These are phyloP conservation scores for Arctia plantaginis DNA, from an alignment of 2,888 invertebrate genomes.

Conservation along the genomic window DNA sequence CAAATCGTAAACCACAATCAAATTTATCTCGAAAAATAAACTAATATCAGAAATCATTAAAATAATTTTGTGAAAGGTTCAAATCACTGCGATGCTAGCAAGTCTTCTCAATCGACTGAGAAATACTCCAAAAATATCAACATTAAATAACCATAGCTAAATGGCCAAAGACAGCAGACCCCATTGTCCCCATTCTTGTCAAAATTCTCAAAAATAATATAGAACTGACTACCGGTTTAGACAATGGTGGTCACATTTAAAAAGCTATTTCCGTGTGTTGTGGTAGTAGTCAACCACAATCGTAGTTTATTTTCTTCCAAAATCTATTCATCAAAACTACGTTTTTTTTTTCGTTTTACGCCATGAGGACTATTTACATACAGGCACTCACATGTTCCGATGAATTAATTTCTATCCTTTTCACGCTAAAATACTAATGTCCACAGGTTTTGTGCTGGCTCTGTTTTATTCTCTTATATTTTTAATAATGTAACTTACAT, in stretches of 20 bases:
- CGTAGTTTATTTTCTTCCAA: background rate
- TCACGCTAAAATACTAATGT: too few relatives aligned
- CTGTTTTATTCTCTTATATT: too few relatives aligned
- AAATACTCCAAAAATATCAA: background rate
- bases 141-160: background rate
- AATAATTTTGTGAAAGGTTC: background rate
- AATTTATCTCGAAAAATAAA: background rate
- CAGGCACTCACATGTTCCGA: too few relatives aligned
- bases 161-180: background rate
- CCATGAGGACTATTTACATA: too few relatives aligned
- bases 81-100: background rate
- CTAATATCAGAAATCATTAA: background rate
- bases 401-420: too few relatives aligned
- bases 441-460: too few relatives aligned
- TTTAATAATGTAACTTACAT: too few relatives aligned
- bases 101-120: background rate
- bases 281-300: background rate
- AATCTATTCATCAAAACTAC: background rate
- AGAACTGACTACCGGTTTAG: background rate
- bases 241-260: background rate
- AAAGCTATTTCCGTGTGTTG: background rate
- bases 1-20: background rate
- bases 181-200: slow-evolving; percentile 1
- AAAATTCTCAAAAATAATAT: slow-evolving; percentile 2
- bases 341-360: too few relatives aligned